These are phyloP conservation scores for Heteropelma amictum DNA, from an alignment of 2,888 invertebrate genomes.

Conservation along the genomic window DNA sequence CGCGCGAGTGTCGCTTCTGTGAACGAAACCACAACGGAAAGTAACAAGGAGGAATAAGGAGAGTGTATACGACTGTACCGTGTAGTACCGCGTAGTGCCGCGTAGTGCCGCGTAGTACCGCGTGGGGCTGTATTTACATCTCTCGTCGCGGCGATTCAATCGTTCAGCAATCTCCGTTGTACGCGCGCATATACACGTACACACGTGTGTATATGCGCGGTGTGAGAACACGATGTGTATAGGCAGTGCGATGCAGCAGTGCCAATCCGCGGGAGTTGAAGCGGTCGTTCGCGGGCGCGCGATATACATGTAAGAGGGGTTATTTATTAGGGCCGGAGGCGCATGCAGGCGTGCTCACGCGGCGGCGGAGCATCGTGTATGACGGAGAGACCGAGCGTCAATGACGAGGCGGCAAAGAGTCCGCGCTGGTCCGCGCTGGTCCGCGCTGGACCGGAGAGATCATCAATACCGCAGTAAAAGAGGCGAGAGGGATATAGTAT, in stretches of 20 bases:
- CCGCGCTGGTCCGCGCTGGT: slow-evolving; percentile 10
- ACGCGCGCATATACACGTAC: background rate
- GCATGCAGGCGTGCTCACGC: slow-evolving; percentile 66
- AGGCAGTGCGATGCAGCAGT: slow-evolving; percentile 57
- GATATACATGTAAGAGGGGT: slow-evolving; percentile 68
- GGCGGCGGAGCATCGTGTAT: slow-evolving; percentile 42
- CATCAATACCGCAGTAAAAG: slow-evolving; percentile 31
- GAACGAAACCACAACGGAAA: no score
- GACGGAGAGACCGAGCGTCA: slow-evolving; percentile 59
- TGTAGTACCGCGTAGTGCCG: no score
- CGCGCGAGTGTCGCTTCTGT: no score
- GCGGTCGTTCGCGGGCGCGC: slow-evolving; percentile 58
- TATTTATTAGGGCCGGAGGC: slow-evolving; percentile 73
- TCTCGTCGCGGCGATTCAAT: slow-evolving; percentile 66
- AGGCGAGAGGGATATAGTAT: slow-evolving; percentile 31
- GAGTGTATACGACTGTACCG: no score
- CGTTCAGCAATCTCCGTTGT: slow-evolving; percentile 53
- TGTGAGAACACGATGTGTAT: slow-evolving; percentile 28
- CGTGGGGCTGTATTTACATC: slow-evolving; percentile 43
- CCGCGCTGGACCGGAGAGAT: slow-evolving; percentile 31
- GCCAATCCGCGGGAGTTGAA: slow-evolving; percentile 66
- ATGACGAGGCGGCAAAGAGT: slow-evolving; percentile 24
- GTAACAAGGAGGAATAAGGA: slow-evolving; percentile 5
- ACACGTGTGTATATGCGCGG: background rate
- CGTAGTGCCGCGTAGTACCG: no score